A percentile compares a stretch with the other conserved stretches of the same genome.
Evolutionary conservation across 2,797 vertebrate genomes (phyloP).

Genomic region (Sylvilagus floridanus): DNA sequence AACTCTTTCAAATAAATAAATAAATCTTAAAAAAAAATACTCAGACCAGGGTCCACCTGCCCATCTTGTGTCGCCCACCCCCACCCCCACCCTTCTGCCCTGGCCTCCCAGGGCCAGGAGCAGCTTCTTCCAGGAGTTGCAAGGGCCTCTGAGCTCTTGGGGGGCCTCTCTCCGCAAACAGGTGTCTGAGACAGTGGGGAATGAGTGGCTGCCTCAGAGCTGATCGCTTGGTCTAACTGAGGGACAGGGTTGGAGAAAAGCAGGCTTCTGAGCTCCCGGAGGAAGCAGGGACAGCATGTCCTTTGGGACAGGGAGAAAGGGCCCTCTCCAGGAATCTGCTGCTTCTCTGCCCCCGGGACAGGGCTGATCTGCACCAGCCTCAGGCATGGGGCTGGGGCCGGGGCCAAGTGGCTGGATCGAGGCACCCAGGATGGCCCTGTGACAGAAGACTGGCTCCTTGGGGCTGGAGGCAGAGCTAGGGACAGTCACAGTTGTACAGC

Average conservation of each 20-base stretch:
- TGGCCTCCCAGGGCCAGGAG: background rate
- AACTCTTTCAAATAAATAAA: too few species aligned
- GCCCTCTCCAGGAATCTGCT: background rate
- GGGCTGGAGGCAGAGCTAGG: conserved; percentile 62
- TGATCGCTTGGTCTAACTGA: background rate
- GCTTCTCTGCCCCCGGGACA: background rate
- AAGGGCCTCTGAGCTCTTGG: background rate
- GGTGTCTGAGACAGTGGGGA: background rate
- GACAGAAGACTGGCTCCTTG: conserved; percentile 72
- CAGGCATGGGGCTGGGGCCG: conserved; percentile 49
- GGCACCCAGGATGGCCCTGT: conserved; percentile 54
- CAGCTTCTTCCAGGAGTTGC: background rate
- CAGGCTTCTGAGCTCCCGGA: background rate
- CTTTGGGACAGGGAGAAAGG: conserved; percentile 39
- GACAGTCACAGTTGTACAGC: conserved; percentile 77
- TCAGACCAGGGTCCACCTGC: background rate
- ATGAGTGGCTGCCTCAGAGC: background rate
- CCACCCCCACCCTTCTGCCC: background rate
- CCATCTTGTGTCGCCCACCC: too few species aligned
- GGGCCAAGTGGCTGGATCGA: conserved; percentile 52
- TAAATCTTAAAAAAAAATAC: too few species aligned
- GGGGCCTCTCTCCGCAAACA: background rate
- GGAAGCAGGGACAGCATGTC: conserved; percentile 54
- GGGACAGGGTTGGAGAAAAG: conserved; percentile 24
- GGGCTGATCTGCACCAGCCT: conserved; percentile 2